Percentiles rank a stretch among this genome's conserved stretches.
These are phyloP conservation scores for Papilio demoleus DNA, from an alignment of 2,888 invertebrate genomes.

Conservation along the genomic window DNA sequence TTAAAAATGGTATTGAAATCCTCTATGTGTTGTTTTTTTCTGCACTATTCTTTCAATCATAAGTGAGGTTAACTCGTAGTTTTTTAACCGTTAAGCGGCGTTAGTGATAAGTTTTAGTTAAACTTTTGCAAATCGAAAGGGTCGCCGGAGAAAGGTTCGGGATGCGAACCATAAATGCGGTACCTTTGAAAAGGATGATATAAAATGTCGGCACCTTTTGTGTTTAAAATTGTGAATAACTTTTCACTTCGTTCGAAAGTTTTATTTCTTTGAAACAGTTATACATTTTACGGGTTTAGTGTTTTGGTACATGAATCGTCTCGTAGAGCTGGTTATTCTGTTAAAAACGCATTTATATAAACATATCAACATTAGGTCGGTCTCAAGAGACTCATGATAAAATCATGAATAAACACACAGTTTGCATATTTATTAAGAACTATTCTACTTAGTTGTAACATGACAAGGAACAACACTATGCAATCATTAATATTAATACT, in stretches of 20 bases:
- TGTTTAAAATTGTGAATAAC: conserved; percentile 56
- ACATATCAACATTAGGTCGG: neutral
- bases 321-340: neutral
- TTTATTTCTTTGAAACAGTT: conserved; percentile 73
- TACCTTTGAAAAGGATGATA: conserved; percentile 64
- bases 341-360: neutral
- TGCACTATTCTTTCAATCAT: conserved; percentile 30
- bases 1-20: conserved; percentile 11
- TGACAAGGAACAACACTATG: too few species aligned
- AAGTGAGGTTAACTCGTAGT: conserved; percentile 26
- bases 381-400: neutral
- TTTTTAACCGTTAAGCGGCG: conserved; percentile 53
- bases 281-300: conserved; percentile 45
- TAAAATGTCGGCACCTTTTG: conserved; percentile 73
- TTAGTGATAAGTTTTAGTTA: conserved; percentile 61
- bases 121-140: conserved; percentile 67
- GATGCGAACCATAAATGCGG: conserved; percentile 65
- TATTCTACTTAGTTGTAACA: too few species aligned
- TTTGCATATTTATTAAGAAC: neutral
- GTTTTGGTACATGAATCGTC: neutral
- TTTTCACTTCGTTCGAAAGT: conserved; percentile 64
- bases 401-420: neutral
- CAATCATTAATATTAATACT: too few species aligned
- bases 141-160: conserved; percentile 63
- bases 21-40: conserved; percentile 26